Conservation (phyloP, 2,888 invertebrate species). For the Metallyticus violacea region DNA sequence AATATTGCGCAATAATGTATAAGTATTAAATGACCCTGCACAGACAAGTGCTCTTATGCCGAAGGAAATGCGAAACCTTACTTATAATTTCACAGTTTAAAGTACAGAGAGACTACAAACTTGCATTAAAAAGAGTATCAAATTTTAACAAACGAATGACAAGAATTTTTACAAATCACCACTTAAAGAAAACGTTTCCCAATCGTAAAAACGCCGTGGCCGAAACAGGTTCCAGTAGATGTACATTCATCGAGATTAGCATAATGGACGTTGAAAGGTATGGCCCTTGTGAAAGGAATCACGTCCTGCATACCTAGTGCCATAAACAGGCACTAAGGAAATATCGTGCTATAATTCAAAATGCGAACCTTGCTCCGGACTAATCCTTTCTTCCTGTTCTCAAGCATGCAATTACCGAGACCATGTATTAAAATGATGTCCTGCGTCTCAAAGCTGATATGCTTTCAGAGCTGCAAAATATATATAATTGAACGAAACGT, state of each 20-base stretch:
- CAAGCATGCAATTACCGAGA: background rate
- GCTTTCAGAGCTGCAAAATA: no score
- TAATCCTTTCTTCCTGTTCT: background rate
- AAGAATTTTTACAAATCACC: background rate
- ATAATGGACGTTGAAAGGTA: background rate
- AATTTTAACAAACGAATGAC: background rate
- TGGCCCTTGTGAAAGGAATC: background rate
- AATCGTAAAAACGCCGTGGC: background rate
- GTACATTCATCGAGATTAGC: background rate
- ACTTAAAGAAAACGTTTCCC: background rate
- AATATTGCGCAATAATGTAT: no score
- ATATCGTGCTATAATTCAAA: background rate
- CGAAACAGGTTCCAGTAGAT: background rate
- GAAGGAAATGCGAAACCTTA: no score
- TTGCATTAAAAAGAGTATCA: background rate
- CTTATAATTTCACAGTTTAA: no score
- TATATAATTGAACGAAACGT: no score
- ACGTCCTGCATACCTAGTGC: background rate
- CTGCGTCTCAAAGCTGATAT: background rate
- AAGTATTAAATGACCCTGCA: no score
- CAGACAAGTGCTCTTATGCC: no score
- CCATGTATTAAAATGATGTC: background rate
- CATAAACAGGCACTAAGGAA: background rate
- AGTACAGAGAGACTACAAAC: no score
- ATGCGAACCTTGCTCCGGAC: background rate